phyloP scores from a whole-genome alignment of 2,888 invertebrate species.

The Acronicta aceris region DNA sequence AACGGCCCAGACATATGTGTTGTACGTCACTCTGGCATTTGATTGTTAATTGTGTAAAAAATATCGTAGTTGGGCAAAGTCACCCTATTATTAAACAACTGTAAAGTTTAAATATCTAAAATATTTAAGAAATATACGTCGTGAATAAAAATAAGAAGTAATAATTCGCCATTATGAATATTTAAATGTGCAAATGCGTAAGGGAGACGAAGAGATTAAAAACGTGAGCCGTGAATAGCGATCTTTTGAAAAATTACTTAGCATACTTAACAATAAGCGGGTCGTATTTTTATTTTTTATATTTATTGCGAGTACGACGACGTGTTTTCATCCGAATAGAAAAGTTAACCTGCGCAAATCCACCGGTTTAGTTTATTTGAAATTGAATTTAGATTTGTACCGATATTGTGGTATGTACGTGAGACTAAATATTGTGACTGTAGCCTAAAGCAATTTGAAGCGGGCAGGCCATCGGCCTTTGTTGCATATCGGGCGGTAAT shows the following conservation, averaged over 20 bases:
- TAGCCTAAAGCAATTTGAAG: conserved; percentile 88
- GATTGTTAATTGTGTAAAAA: conserved; percentile 57
- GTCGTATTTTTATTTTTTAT: conserved; percentile 5
- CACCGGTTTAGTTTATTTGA: conserved; percentile 55
- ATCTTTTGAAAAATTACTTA: conserved; percentile 28
- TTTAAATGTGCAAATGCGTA: conserved; percentile 55
- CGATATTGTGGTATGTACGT: conserved; percentile 76
- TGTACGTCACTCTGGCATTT: conserved; percentile 56
- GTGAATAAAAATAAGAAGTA: conserved; percentile 49
- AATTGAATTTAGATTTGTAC: conserved; percentile 77
- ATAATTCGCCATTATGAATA: conserved; percentile 48
- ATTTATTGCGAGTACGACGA: conserved; percentile 1
- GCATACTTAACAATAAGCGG: conserved; percentile 20
- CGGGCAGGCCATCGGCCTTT: conserved; percentile 85
- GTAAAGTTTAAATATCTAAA: neutral
- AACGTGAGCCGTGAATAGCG: conserved; percentile 21
- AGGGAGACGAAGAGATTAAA: conserved; percentile 47
- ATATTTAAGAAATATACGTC: conserved; percentile 24
- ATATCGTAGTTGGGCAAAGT: conserved; percentile 11
- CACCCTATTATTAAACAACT: conserved; percentile 1
- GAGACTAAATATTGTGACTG: conserved; percentile 84
- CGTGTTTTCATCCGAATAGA: conserved; percentile 11
- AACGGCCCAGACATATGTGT: conserved; percentile 63
- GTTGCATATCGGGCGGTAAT: conserved; percentile 88
- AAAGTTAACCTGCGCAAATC: conserved; percentile 38